These are phyloP conservation scores for Solen grandis DNA, from an alignment of 1,140 invertebrate genomes.

Conservation along the genomic window DNA sequence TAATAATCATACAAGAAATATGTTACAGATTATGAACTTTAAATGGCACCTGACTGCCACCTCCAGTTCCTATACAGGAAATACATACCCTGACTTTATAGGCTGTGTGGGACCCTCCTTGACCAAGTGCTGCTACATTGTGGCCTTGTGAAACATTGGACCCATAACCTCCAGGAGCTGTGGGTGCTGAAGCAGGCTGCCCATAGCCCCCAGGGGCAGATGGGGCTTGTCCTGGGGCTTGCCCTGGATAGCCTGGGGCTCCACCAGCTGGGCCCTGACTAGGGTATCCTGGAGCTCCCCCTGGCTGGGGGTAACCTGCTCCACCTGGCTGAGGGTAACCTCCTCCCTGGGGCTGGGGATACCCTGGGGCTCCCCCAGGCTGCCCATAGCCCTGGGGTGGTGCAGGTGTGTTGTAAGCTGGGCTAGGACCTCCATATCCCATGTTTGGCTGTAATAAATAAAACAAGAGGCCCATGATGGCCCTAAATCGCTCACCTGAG, in stretches of 20 bases:
- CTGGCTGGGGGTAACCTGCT: slow-evolving; percentile 39
- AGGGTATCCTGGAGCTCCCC: slow-evolving; percentile 46
- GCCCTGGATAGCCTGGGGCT: slow-evolving; percentile 17
- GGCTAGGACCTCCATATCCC: slow-evolving; percentile 21
- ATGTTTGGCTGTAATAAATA: slow-evolving; percentile 20
- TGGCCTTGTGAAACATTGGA: slow-evolving; percentile 49
- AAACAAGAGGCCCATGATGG: too few species aligned
- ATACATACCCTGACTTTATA: slow-evolving; percentile 47
- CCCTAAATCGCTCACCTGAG: too few species aligned
- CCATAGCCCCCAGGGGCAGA: slow-evolving; percentile 1
- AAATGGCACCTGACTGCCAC: too few species aligned
- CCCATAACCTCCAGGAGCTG: slow-evolving; percentile 49
- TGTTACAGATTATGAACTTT: too few species aligned
- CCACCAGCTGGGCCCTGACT: neutral
- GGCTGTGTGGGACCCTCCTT: slow-evolving; percentile 36
- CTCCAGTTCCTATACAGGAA: too few species aligned
- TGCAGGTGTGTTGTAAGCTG: slow-evolving; percentile 29
- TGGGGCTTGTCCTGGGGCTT: neutral
- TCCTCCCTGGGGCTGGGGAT: slow-evolving; percentile 15
- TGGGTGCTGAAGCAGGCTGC: slow-evolving; percentile 23
- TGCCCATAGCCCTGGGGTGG: slow-evolving; percentile 49
- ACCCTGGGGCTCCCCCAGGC: slow-evolving; percentile 27
- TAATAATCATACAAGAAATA: too few species aligned
- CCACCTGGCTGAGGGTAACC: neutral
- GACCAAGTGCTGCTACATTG: slow-evolving; percentile 36